Evolutionary conservation across 2,113 vertebrate species (phyloP), one percentile per base, ranked within the genome.

Genomic region (Trachemys scripta): DNA sequence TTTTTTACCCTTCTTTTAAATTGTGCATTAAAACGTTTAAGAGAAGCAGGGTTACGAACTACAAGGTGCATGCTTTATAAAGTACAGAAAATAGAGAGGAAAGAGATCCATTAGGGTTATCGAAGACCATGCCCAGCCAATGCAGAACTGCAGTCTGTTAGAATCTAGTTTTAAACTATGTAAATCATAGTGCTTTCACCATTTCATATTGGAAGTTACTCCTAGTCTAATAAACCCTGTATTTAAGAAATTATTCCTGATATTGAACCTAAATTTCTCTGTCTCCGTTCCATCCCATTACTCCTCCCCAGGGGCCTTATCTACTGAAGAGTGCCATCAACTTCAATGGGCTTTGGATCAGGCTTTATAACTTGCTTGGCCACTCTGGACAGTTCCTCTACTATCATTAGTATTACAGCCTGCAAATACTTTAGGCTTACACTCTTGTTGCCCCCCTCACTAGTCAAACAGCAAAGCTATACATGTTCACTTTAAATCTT

Each of bases 401-500:
- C 79, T 80, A 27, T 38, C 51, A 22, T 24, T 86, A 82, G 53
- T 1, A 79, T 8, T 50, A 42, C 9, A 5, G 1, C 51, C 47
- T 56, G 50, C 6, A 59, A 4, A 4, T 0, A 5, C 53, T 42
- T 53, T 42, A 88, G 20, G 25, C 56, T 12, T 62, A 19, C 25
- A 42, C 50, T 27, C 57, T 29, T 59, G 57, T 29, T 59, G 57
- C 25, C 38, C 12, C 5, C 38, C 22, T 8, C 47, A 29, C 27
- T 2, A 72, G 31, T 25, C 51, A 78, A 2, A 25, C 10, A 22
- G 5, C 0, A 83, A 50, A 59, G 3, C 5, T 80, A 25, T 83
- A 12, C 19, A 16, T 0, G 1, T 2, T 65, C 72, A 59, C 51
- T 79, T 47, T 31, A 2, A 50, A 4, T 9, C 8, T 81, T 50